Conservation (phyloP, 2,797 vertebrate species). For the Petrocephalus schoutedeni region DNA sequence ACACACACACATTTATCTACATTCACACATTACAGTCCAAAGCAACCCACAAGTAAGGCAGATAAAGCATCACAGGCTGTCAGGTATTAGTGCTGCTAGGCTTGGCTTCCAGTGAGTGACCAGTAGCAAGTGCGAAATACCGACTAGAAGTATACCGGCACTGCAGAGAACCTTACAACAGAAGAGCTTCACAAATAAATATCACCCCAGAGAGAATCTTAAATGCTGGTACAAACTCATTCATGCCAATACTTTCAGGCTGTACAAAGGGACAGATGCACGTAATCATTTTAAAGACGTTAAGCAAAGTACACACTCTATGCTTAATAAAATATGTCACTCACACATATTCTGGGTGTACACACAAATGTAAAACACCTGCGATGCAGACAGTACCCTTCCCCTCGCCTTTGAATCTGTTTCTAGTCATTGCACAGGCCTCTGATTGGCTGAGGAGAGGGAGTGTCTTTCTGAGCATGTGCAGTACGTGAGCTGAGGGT, state of each 20-base stretch:
- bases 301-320: background rate
- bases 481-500: background rate
- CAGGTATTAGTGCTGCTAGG: background rate
- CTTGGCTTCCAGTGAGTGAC: background rate
- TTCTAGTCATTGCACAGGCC: slow-evolving; percentile 24
- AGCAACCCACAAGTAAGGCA: background rate
- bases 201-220: background rate
- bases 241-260: background rate
- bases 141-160: background rate
- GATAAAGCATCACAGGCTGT: background rate
- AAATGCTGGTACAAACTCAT: background rate
- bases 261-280: background rate
- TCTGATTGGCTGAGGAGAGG: slow-evolving; percentile 45
- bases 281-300: background rate
- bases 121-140: background rate
- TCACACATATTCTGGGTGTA: background rate
- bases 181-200: background rate
- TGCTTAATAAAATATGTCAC: background rate
- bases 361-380: background rate
- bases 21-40: background rate
- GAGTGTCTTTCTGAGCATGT: slow-evolving; percentile 19
- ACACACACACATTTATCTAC: background rate
- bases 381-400: background rate
- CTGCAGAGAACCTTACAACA: background rate
- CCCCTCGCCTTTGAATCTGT: slow-evolving; percentile 23